Evolutionary conservation across 2,797 vertebrate genomes (phyloP).

Genomic region (Myripristis murdjan): DNA sequence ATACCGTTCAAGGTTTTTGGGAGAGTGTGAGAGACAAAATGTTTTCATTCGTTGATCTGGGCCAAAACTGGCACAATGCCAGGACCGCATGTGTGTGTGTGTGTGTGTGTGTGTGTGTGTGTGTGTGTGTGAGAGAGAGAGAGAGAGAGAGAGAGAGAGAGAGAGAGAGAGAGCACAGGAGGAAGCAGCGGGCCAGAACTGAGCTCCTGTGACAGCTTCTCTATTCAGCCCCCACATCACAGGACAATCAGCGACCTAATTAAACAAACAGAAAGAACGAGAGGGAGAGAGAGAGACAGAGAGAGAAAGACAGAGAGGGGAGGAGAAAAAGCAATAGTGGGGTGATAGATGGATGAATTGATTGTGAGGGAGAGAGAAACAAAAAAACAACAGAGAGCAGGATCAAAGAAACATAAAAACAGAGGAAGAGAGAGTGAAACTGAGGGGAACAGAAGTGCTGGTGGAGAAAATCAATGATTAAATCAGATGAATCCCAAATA

Average conservation of each 20-base stretch:
- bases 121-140: neutral
- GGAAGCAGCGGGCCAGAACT: conserved; percentile 74
- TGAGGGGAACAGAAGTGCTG: conserved; percentile 4
- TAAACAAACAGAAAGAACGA: conserved; percentile 64
- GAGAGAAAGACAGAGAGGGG: conserved; percentile 27
- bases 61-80: neutral
- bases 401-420: conserved; percentile 22
- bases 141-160: conserved; percentile 10
- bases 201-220: conserved; percentile 74
- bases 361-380: conserved; percentile 24
- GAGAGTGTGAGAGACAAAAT: neutral
- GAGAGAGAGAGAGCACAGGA: conserved; percentile 6
- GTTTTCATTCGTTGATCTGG: neutral
- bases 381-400: conserved; percentile 32
- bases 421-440: conserved; percentile 1
- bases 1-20: no score
- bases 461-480: conserved; percentile 25
- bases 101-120: conserved; percentile 15
- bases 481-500: conserved; percentile 25
- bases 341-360: neutral
- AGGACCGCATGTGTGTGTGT: neutral
- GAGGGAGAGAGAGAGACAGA: conserved; percentile 18
- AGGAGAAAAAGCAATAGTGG: conserved; percentile 2
- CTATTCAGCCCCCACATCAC: conserved; percentile 70
- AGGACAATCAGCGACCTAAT: conserved; percentile 75